phyloP scores from a whole-genome alignment of 1,140 invertebrate genomes.

The Monochamus saltuarius region DNA sequence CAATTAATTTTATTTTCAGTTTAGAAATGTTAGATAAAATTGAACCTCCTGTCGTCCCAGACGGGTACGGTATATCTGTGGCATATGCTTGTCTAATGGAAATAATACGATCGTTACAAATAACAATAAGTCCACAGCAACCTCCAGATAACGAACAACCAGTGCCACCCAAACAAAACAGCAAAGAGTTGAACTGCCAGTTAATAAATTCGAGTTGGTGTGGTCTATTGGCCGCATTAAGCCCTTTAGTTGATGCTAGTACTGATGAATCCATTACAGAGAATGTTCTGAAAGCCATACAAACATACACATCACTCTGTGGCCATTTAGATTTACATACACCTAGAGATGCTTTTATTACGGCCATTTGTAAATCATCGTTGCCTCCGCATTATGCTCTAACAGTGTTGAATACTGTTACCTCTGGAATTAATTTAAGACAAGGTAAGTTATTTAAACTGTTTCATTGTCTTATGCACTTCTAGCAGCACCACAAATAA shows the following conservation, averaged over 20 bases:
- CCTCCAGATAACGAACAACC: conserved; percentile 46
- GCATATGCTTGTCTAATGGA: conserved; percentile 91
- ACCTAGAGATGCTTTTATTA: conserved; percentile 89
- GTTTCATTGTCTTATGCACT: too few species aligned
- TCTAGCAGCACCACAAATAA: too few species aligned
- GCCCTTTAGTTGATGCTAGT: conserved; percentile 90
- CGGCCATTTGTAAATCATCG: conserved; percentile 90
- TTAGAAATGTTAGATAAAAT: conserved; percentile 94
- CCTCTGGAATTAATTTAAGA: conserved; percentile 55
- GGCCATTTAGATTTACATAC: conserved; percentile 71
- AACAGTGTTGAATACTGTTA: conserved; percentile 73
- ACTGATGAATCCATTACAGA: conserved; percentile 90
- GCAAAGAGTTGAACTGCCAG: conserved; percentile 67
- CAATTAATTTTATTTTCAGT: conserved; percentile 57
- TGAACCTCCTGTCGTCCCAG: conserved; percentile 88
- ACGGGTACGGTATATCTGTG: conserved; percentile 94
- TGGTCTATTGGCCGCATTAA: conserved; percentile 86
- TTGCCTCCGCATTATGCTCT: conserved; percentile 94
- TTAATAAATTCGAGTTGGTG: conserved; percentile 95
- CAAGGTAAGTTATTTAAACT: conserved; percentile 24
- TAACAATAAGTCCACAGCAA: conserved; percentile 63
- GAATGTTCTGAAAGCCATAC: conserved; percentile 86
- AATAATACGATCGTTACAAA: conserved; percentile 77
- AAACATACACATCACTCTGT: conserved; percentile 80
- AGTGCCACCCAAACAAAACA: conserved; percentile 49